Evolutionary conservation across 2,888 invertebrate genomes (phyloP).

Genomic region (Pandemis cinnamomeana): DNA sequence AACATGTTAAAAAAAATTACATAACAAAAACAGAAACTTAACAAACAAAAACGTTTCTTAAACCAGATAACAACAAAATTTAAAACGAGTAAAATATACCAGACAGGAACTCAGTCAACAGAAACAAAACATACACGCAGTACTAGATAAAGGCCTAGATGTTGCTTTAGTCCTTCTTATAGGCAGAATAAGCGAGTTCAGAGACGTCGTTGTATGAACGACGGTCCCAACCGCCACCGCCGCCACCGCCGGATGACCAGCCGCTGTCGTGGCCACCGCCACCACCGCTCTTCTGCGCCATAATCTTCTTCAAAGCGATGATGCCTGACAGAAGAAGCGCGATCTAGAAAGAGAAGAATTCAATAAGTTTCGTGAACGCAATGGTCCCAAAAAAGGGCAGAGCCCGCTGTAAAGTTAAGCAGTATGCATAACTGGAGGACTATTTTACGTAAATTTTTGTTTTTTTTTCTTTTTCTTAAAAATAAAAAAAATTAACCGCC

Average conservation of each 20-base stretch:
- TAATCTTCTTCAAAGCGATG: constrained; percentile 92
- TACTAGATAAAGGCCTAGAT: background rate
- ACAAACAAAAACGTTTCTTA: background rate
- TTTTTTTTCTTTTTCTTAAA: too few relatives aligned
- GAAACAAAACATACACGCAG: background rate
- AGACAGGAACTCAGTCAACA: constrained; percentile 1
- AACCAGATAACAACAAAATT: background rate
- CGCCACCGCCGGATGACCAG: constrained; percentile 79
- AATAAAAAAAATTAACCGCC: too few relatives aligned
- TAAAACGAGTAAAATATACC: background rate
- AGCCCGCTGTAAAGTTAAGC: too few relatives aligned
- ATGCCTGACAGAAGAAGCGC: constrained; percentile 92
- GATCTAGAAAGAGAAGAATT: constrained; percentile 85
- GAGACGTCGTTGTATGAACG: constrained; percentile 83
- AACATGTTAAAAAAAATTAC: background rate
- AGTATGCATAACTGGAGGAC: too few relatives aligned
- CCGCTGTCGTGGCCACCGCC: constrained; percentile 82
- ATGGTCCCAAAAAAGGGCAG: too few relatives aligned
- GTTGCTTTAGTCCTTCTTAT: constrained; percentile 66
- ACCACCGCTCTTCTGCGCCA: constrained; percentile 87
- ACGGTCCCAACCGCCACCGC: constrained; percentile 88
- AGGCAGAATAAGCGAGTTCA: constrained; percentile 89
- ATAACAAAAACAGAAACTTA: constrained; percentile 2
- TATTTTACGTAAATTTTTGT: too few relatives aligned
- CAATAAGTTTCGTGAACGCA: background rate